Base-by-base conservation (phyloP, 1,140 invertebrate species). In the Scaptomyza montana region DNA sequence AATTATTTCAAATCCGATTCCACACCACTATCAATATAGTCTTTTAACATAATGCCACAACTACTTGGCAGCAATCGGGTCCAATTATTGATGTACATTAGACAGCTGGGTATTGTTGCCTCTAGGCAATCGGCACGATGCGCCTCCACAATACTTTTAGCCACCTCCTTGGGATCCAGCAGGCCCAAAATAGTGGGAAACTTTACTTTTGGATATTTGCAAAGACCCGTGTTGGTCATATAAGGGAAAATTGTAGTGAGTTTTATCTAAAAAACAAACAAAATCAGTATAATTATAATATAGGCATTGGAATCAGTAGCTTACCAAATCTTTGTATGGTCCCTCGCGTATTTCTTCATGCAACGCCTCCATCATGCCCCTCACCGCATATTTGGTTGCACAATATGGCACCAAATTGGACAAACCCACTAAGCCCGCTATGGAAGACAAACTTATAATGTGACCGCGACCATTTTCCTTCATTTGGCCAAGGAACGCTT, bases 161-260 rank as follows among this genome's bases (percentile, higher is more conserved):
- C 96, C 12, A 95, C 96, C 46, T 95, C 92, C 63, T 95, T 92
- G 0, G 95, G 93, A 54, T 94, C 92, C 16, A 96, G 92, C 49
- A 97, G 92, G 45, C 93, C 93, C 92, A 96, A 93, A 41, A 96
- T 72, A n/a, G 91, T 93, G 0, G 95, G 94, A 91, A 96, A 96
- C 79, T 95, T 95, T 39, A 96, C 94, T 80, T 93, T 94, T 0
- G 96, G 95, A 66, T 95, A 95, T 80, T 97, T 95, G 78, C 96
- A 96, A 1, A 98, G 92, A 1, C 97, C 96, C 1, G 97, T 98
- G 81, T 97, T 95, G 4, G 97, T 95, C 91, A 96, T 96, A 80
- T 95, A 97, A 0, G 97, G 97, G 89, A 94, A 97, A 62, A 98
- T 94, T 0, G 94, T 94, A 0, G 97, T 98, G 45, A 96, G 93